A percentile compares a stretch with the other conserved stretches of the same genome.
Evolutionary conservation across 2,888 invertebrate species (phyloP).

Genomic region (Luffia ferchaultella): DNA sequence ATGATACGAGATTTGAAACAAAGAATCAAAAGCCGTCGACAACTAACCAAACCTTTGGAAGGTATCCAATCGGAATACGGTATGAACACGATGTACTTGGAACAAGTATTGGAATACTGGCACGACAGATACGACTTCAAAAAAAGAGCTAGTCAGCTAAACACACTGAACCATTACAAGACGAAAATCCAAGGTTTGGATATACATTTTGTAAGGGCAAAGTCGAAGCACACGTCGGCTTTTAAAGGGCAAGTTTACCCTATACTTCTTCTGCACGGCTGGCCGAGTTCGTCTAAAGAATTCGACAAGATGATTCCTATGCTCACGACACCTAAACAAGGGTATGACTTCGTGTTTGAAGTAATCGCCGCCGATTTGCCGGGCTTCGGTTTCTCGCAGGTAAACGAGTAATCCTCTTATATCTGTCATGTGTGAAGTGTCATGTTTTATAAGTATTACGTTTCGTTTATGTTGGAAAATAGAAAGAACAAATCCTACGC

Average conservation of each 20-base stretch:
- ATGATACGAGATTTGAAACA: slow-evolving; percentile 66
- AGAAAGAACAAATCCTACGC: too few relatives aligned
- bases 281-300: slow-evolving; percentile 88
- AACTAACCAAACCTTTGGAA: slow-evolving; percentile 69
- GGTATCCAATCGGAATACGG: slow-evolving; percentile 82
- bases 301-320: slow-evolving; percentile 79
- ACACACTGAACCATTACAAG: slow-evolving; percentile 76
- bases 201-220: slow-evolving; percentile 79
- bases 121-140: slow-evolving; percentile 71
- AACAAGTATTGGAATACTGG: slow-evolving; percentile 80
- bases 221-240: slow-evolving; percentile 41
- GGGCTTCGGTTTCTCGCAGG: slow-evolving; percentile 76
- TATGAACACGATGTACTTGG: slow-evolving; percentile 75
- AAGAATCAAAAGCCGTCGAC: slow-evolving; percentile 60
- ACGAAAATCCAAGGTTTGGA: slow-evolving; percentile 78
- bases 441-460: too few relatives aligned
- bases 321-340: slow-evolving; percentile 61
- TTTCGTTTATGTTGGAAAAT: too few relatives aligned
- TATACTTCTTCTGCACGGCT: slow-evolving; percentile 81
- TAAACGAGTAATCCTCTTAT: slow-evolving; percentile 19
- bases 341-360: slow-evolving; percentile 72
- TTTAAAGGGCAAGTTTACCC: slow-evolving; percentile 52
- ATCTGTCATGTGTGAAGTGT: too few relatives aligned
- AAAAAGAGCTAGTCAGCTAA: slow-evolving; percentile 71
- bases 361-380: slow-evolving; percentile 73